Evolutionary conservation across 2,113 vertebrate species (phyloP).

Genomic region (Mormoops blainvillei): DNA sequence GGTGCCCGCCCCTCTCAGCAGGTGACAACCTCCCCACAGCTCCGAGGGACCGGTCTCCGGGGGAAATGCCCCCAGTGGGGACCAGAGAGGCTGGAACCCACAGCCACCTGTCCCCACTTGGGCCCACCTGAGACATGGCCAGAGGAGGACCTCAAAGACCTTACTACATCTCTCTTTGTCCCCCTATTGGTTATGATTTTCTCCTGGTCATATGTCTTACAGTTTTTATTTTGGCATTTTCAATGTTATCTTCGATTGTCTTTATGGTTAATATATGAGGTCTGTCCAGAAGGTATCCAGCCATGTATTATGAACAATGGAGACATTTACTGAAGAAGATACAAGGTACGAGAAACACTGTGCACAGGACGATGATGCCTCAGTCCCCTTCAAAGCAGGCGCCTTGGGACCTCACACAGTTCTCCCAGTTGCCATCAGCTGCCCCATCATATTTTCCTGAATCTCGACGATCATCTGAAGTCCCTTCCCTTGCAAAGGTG

Average conservation of each 20-base stretch:
- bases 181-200: not conserved
- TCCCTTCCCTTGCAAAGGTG: too few relatives aligned
- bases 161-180: not conserved
- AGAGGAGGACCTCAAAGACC: not conserved
- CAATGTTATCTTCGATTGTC: not conserved
- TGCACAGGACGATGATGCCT: too few relatives aligned
- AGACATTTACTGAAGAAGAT: too few relatives aligned
- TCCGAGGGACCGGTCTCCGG: not conserved
- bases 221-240: not conserved
- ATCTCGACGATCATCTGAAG: too few relatives aligned
- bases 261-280: not conserved
- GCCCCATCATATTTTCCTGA: too few relatives aligned
- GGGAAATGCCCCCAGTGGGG: rapidly evolving
- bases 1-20: not conserved
- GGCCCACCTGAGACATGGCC: rapidly evolving
- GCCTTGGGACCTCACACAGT: too few relatives aligned
- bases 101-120: rapidly evolving
- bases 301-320: too few relatives aligned
- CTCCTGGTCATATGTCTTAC: not conserved
- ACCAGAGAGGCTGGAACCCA: rapidly evolving
- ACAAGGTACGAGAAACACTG: too few relatives aligned
- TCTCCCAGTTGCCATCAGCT: too few relatives aligned
- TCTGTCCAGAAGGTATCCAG: too few relatives aligned
- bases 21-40: not conserved
- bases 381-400: too few relatives aligned